Conservation (phyloP, 1,140 invertebrate genomes). For the Ips typographus region DNA sequence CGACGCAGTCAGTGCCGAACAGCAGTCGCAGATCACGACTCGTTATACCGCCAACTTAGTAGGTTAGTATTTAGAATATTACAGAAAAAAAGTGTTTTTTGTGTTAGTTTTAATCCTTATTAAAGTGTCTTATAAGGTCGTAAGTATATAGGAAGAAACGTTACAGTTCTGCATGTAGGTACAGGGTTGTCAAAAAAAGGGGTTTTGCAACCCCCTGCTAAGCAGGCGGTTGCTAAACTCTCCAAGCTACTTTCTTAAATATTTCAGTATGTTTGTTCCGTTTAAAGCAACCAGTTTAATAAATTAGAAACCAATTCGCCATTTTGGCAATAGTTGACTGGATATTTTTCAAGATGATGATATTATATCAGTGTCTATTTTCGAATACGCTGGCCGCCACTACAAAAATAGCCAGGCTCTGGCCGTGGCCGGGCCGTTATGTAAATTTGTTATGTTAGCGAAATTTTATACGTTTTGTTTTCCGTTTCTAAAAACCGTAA, state of each 20-base stretch:
- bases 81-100: constrained; percentile 23
- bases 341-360: constrained; percentile 22
- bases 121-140: constrained; percentile 1
- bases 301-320: neutral
- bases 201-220: too few relatives aligned
- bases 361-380: constrained; percentile 31
- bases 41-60: constrained; percentile 45
- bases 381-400: constrained; percentile 15
- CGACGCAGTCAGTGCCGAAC: constrained; percentile 47
- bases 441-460: constrained; percentile 36
- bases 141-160: constrained; percentile 18
- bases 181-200: too few relatives aligned
- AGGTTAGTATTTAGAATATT: constrained; percentile 42
- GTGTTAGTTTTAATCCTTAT: neutral
- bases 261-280: too few relatives aligned
- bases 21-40: constrained; percentile 48
- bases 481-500: constrained; percentile 6
- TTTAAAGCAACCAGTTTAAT: too few relatives aligned
- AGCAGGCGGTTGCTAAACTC: too few relatives aligned
- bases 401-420: constrained; percentile 29
- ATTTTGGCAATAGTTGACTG: neutral
- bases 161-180: too few relatives aligned
- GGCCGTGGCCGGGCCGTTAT: constrained; percentile 10
- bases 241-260: too few relatives aligned
- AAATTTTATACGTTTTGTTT: constrained; percentile 35